Evolutionary conservation across 2,888 invertebrate species (phyloP).

Genomic region (Ennomos fuscantarius): DNA sequence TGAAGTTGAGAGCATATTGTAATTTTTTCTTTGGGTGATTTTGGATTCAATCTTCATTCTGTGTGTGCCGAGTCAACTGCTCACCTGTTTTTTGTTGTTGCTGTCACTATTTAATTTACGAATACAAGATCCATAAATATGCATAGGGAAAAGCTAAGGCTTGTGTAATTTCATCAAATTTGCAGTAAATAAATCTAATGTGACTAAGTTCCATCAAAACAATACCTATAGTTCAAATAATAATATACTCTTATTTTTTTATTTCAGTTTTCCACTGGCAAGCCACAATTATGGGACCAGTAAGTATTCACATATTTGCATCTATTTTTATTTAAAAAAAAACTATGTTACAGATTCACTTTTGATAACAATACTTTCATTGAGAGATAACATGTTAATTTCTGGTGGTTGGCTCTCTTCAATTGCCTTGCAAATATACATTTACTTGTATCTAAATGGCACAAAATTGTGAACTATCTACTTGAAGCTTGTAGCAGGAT

Average conservation of each 20-base stretch:
- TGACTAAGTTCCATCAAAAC: no score
- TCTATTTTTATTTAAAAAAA: constrained; percentile 6
- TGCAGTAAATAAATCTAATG: background rate
- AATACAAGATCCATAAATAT: background rate
- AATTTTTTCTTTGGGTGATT: constrained; percentile 31
- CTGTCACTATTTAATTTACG: constrained; percentile 6
- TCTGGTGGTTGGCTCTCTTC: no score
- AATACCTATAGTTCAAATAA: background rate
- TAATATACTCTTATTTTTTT: constrained; percentile 46
- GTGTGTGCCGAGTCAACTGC: constrained; percentile 27
- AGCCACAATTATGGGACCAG: constrained; percentile 99
- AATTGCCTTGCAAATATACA: no score
- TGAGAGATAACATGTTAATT: constrained; percentile 6
- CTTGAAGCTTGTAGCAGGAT: no score
- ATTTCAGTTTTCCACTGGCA: constrained; percentile 99
- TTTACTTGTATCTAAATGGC: no score
- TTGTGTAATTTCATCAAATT: constrained; percentile 8
- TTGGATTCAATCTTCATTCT: constrained; percentile 28
- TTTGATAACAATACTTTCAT: constrained; percentile 16
- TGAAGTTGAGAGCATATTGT: constrained; percentile 28
- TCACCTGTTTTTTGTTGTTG: constrained; percentile 28
- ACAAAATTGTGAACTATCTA: no score
- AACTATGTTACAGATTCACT: constrained; percentile 17
- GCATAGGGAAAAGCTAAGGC: no score
- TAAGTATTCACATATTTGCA: constrained; percentile 84